Evolutionary conservation across 2,888 invertebrate species (phyloP), one percentile per base, ranked within the genome.

Genomic region (Drosophila koepferae): DNA sequence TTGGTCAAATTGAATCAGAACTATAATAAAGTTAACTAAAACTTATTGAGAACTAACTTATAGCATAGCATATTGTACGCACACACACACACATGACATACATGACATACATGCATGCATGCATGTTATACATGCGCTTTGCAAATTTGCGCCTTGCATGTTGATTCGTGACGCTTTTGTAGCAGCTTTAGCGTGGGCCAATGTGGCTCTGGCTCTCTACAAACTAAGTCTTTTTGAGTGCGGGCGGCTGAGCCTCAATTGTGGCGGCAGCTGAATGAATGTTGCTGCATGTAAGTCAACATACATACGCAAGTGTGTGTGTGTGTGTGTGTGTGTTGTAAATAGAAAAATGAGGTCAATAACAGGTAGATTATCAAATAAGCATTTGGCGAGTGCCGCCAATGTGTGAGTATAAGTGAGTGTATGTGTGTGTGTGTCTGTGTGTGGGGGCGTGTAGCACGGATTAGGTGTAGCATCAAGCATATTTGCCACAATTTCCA

Each of bases 291-390:
- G 81, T 73, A 81, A 73, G 80, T 72, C 74, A 79, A 71, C 84
- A 84, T 73, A 80, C 71, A 72, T 23, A 8, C 2, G 16, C 16
- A 8, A 2, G 28, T 8, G 48, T 3, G 34, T 61, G 62, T 72
- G 68, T 76, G 55, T 55, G 31, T 65, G 63, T 72, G 54, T 62
- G 55, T 58, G 59, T 56, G 61, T 41, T 58, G 79, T 54, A 72
- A 82, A 79, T 68, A 72, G 78, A 89, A 85, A 87, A 87, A 87
- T 79, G 86, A 83, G 87, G 87, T 87, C 87, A 87, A 89, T 87
- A 87, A 81, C 87, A 89, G 90, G 86, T 87, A 86, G 90, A 87
- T 87, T 87, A 90, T 90, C 89, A 87, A 90, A 90, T 89, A 90
- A 83, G 89, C 80, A 82, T 89, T 88, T 74, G 75, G 68, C 73